Percentiles rank a stretch among this genome's conserved stretches.
phyloP scores from a whole-genome alignment of 2,888 invertebrate species.

The Macroteleia sp. region DNA sequence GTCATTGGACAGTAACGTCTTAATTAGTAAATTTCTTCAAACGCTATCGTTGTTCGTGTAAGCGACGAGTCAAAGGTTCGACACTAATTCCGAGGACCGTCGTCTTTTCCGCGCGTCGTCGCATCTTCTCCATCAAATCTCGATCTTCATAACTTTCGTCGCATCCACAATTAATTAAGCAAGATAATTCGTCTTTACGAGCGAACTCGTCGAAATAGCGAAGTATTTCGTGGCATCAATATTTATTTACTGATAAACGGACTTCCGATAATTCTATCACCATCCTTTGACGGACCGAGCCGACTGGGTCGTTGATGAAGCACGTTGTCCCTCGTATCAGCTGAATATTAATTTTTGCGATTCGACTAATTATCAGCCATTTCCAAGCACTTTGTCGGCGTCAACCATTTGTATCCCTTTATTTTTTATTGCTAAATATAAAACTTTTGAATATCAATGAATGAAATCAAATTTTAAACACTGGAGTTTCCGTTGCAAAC shows the following conservation, averaged over 20 bases:
- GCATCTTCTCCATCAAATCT: conserved; percentile 35
- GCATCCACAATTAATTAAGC: conserved; percentile 59
- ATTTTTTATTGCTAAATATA: too few relatives aligned
- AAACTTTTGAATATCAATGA: too few relatives aligned
- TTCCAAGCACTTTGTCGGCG: conserved; percentile 23
- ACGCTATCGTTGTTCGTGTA: conserved; percentile 26
- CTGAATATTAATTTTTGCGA: conserved; percentile 20
- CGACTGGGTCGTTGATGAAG: conserved; percentile 24
- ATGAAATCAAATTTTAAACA: too few relatives aligned
- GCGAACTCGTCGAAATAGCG: conserved; percentile 55
- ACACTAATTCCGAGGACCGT: conserved; percentile 38
- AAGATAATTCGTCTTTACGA: conserved; percentile 60
- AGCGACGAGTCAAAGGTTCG: conserved; percentile 44
- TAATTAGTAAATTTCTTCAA: conserved; percentile 56
- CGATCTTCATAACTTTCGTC: conserved; percentile 41
- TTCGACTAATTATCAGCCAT: conserved; percentile 43
- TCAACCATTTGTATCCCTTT: background rate
- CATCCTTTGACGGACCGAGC: conserved; percentile 33
- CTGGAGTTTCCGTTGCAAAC: too few relatives aligned
- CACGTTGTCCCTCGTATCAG: conserved; percentile 21
- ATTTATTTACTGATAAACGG: conserved; percentile 62
- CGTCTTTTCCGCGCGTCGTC: conserved; percentile 54
- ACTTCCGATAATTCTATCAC: conserved; percentile 54
- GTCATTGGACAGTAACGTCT: conserved; percentile 46
- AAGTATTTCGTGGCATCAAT: conserved; percentile 54